These are phyloP conservation scores for Chironomus tepperi DNA, from an alignment of 1,140 invertebrate genomes.

Conservation along the genomic window DNA sequence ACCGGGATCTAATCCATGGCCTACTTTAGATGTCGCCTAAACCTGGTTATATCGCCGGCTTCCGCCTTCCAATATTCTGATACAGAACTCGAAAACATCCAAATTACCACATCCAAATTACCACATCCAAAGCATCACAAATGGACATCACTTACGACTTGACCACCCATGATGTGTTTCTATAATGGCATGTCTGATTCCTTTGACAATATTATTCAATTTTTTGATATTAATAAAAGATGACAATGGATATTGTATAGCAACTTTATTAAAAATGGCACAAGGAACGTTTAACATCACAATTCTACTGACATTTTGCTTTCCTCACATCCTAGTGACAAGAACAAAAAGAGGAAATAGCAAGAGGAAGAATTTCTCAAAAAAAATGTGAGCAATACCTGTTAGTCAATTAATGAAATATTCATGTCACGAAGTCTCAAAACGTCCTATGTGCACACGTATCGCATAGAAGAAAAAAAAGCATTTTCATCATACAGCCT, in stretches of 20 bases:
- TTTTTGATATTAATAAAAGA: slow-evolving; percentile 12
- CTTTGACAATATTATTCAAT: neutral
- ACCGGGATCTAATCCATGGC: too few relatives aligned
- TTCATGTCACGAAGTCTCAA: slow-evolving; percentile 17
- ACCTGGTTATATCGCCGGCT: too few relatives aligned
- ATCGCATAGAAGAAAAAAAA: too few relatives aligned
- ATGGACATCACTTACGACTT: too few relatives aligned
- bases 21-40: too few relatives aligned
- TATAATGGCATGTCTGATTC: neutral
- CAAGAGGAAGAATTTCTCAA: neutral
- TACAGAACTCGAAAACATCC: too few relatives aligned
- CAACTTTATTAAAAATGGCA: neutral
- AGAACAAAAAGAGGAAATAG: neutral
- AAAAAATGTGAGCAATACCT: neutral
- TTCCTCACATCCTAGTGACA: neutral
- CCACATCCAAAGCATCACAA: too few relatives aligned
- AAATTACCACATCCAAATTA: too few relatives aligned
- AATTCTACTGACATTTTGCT: neutral
- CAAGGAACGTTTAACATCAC: neutral
- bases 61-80: too few relatives aligned
- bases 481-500: too few relatives aligned
- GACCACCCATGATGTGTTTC: too few relatives aligned
- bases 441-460: neutral
- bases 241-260: neutral
- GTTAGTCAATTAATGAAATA: slow-evolving; percentile 18